Evolutionary conservation across 2,888 invertebrate genomes (phyloP).

Genomic region (Cremastinae sp.): DNA sequence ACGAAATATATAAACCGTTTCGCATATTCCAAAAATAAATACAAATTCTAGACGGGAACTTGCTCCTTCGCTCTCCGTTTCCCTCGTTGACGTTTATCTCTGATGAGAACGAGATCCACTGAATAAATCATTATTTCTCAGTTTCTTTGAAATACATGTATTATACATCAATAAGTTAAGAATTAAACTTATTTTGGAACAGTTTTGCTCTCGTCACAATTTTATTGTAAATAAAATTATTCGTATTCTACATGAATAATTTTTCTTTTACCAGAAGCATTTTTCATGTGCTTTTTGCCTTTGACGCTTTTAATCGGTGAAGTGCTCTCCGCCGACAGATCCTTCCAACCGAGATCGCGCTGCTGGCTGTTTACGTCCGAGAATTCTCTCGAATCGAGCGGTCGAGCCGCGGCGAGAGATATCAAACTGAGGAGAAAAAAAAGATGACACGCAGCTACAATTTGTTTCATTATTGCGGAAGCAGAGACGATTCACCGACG

Average conservation of each 20-base stretch:
- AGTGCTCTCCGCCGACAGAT: slow-evolving; percentile 68
- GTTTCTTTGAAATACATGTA: too few species aligned
- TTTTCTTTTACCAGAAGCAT: slow-evolving; percentile 61
- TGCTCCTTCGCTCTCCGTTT: background rate
- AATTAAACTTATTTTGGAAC: too few species aligned
- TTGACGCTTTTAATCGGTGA: slow-evolving; percentile 64
- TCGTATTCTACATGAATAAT: background rate
- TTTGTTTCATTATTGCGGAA: slow-evolving; percentile 50
- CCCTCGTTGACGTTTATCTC: background rate
- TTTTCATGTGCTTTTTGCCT: slow-evolving; percentile 62
- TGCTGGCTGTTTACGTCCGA: slow-evolving; percentile 5
- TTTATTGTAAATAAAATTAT: too few species aligned
- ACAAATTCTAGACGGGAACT: too few species aligned
- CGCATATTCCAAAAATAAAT: too few species aligned
- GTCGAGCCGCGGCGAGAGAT: slow-evolving; percentile 37
- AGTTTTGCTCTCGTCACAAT: too few species aligned
- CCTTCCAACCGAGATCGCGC: slow-evolving; percentile 56
- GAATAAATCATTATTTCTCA: background rate
- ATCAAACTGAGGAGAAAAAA: slow-evolving; percentile 39
- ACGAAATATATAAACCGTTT: background rate
- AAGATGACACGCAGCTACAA: slow-evolving; percentile 16
- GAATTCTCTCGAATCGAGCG: background rate
- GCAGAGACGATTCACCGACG: slow-evolving; percentile 14
- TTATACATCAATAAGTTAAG: background rate
- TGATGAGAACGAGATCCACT: background rate